Percentiles rank a stretch among this genome's conserved stretches.
Evolutionary conservation across 2,888 invertebrate genomes (phyloP).

Genomic region (Thymelicus lineola): DNA sequence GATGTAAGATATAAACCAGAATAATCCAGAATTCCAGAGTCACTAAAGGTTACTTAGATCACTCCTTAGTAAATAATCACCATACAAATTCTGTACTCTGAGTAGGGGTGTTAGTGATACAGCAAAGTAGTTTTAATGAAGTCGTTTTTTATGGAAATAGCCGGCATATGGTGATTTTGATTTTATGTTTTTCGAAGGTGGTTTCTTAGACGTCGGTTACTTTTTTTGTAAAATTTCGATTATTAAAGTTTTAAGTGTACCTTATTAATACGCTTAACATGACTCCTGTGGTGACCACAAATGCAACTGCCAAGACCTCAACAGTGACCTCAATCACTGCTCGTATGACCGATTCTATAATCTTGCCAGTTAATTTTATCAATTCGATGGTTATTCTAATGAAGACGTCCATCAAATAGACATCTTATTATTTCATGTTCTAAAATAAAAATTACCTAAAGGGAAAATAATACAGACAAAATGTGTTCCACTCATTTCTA

Average conservation of each 20-base stretch:
- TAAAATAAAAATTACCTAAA: neutral
- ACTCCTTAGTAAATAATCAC: no score
- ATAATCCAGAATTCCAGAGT: no score
- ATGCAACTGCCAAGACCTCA: constrained; percentile 26
- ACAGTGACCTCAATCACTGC: constrained; percentile 46
- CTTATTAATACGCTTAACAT: constrained; percentile 35
- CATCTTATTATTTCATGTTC: constrained; percentile 13
- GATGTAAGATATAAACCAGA: no score
- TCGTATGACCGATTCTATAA: constrained; percentile 53
- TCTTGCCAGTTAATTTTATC: constrained; percentile 43
- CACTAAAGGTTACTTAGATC: no score
- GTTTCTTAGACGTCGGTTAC: no score
- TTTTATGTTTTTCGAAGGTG: no score
- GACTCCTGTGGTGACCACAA: constrained; percentile 27
- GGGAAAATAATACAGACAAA: neutral
- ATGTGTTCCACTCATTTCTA: neutral
- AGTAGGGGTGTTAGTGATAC: no score
- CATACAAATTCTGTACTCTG: no score
- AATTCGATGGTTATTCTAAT: constrained; percentile 36
- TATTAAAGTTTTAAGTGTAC: constrained; percentile 9
- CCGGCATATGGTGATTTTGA: no score
- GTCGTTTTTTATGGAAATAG: no score
- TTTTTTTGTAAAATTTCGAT: neutral
- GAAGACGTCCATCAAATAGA: constrained; percentile 37
- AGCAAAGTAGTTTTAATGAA: no score